Evolutionary conservation across 1,140 invertebrate species (phyloP).

Genomic region (Tenebrio molitor): DNA sequence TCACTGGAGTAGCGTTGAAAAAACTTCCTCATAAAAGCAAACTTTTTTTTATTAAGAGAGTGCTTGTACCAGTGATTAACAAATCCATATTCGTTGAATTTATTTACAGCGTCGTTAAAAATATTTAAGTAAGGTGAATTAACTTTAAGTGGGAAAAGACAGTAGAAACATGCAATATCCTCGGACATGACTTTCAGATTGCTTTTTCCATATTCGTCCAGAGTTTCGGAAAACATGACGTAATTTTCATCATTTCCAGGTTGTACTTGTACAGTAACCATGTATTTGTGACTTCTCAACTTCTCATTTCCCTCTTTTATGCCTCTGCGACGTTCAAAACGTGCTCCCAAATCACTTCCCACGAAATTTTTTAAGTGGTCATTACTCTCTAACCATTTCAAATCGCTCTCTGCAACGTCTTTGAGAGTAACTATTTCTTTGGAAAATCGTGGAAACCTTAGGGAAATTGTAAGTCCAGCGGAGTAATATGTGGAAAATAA

Average conservation of each 20-base stretch:
- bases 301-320: not conserved
- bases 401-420: slow-evolving; percentile 1
- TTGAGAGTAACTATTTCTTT: not conserved
- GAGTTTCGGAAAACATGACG: slow-evolving; percentile 31
- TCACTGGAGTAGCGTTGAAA: not conserved
- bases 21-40: slow-evolving; percentile 18
- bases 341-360: not conserved
- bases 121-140: slow-evolving; percentile 6
- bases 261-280: not conserved
- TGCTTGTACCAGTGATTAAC: slow-evolving; percentile 20
- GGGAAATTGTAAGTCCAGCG: slow-evolving; percentile 7
- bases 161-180: slow-evolving; percentile 9
- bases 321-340: not conserved
- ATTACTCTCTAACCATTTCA: slow-evolving; percentile 14
- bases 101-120: not conserved
- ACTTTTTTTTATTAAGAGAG: slow-evolving; percentile 3
- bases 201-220: not conserved
- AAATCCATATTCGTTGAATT: slow-evolving; percentile 35
- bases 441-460: slow-evolving; percentile 10
- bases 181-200: slow-evolving; percentile 5
- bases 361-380: not conserved
- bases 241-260: slow-evolving; percentile 3
- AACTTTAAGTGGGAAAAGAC: not conserved
- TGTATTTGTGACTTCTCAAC: not conserved
- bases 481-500: slow-evolving; percentile 12